Evolutionary conservation across 1,140 invertebrate genomes (phyloP).

Genomic region (Dryas iulia): DNA sequence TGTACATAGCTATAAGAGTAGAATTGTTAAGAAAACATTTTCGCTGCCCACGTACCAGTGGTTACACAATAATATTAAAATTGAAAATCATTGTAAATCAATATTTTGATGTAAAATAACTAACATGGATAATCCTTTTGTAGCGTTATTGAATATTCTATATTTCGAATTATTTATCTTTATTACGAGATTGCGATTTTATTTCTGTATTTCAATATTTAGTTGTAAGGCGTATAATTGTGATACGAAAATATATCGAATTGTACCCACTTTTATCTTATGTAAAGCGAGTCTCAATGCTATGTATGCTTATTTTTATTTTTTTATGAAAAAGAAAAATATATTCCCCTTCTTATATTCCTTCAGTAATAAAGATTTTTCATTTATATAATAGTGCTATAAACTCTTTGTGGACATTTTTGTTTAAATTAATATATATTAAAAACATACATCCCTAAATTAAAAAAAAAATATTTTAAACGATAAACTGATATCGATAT

Average conservation of each 20-base stretch:
- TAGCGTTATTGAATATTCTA: neutral
- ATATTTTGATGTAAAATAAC: neutral
- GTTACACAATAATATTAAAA: too few species aligned
- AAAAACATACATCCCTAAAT: neutral
- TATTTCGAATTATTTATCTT: neutral
- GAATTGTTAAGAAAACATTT: too few species aligned
- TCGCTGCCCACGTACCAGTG: too few species aligned
- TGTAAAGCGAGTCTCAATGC: neutral
- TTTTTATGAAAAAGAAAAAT: too few species aligned
- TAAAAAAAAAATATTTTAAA: neutral
- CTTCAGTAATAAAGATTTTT: too few species aligned
- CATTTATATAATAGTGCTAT: too few species aligned
- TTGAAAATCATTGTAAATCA: neutral
- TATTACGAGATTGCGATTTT: neutral
- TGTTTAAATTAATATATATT: neutral
- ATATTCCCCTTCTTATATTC: too few species aligned
- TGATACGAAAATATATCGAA: slow-evolving; percentile 13
- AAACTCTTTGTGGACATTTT: too few species aligned
- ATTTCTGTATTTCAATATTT: neutral
- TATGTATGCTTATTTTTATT: too few species aligned
- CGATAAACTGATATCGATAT: too few species aligned
- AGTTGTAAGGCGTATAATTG: slow-evolving; percentile 14
- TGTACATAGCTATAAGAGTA: slow-evolving; percentile 6
- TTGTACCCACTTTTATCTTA: neutral
- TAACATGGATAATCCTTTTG: neutral